Percentiles rank a stretch among this genome's conserved stretches.
phyloP scores from a whole-genome alignment of 2,113 vertebrate genomes.

The Chaetops frenatus region DNA sequence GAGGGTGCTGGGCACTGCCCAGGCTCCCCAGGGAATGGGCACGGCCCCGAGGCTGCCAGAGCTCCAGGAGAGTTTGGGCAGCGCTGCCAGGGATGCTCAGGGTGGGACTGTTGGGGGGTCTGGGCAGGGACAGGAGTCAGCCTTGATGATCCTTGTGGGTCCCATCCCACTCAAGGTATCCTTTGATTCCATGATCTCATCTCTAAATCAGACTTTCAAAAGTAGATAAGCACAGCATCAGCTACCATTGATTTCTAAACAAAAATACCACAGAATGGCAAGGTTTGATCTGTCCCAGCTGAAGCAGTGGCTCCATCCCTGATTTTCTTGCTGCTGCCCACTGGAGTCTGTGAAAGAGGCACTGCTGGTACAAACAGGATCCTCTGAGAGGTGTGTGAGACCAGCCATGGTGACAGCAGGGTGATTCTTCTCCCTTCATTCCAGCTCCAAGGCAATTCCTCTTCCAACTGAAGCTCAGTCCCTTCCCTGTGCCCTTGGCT shows the following conservation, averaged over 20 bases:
- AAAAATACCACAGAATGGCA: neutral
- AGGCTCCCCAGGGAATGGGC: neutral
- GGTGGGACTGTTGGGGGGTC: neutral
- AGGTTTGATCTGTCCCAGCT: neutral
- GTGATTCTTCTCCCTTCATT: neutral
- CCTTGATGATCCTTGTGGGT: neutral
- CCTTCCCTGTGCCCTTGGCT: neutral
- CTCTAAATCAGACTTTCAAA: neutral
- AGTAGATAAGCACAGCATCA: neutral
- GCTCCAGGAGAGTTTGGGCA: neutral
- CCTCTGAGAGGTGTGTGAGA: neutral
- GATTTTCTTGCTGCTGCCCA: neutral
- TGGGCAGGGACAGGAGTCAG: neutral
- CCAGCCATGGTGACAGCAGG: neutral
- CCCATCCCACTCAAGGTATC: no score
- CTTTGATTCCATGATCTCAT: neutral
- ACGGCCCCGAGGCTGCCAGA: neutral
- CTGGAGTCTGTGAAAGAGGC: neutral
- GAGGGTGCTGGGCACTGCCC: neutral
- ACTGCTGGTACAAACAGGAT: neutral
- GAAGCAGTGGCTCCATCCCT: neutral
- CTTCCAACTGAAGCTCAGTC: neutral
- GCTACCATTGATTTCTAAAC: neutral
- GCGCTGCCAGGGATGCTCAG: fast-evolving
- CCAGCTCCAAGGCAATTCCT: neutral